Evolutionary conservation across 2,888 invertebrate species (phyloP).

Genomic region (Philhelius pedissequus): DNA sequence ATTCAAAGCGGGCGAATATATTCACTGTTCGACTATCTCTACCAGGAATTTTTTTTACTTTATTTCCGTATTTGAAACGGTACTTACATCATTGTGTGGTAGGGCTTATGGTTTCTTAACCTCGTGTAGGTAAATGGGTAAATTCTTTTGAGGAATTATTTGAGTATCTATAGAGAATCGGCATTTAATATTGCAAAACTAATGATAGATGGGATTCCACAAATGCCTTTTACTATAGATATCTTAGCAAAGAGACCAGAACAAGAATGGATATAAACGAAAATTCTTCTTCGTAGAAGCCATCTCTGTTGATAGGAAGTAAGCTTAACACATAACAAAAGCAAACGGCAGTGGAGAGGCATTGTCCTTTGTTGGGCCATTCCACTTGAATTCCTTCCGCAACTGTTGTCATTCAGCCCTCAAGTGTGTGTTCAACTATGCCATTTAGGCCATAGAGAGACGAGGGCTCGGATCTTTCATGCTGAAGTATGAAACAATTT

Average conservation of each 20-base stretch:
- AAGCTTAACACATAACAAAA: slow-evolving; percentile 61
- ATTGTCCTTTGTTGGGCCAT: slow-evolving; percentile 64
- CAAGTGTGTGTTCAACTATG: slow-evolving; percentile 64
- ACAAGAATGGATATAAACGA: background rate
- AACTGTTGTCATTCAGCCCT: slow-evolving; percentile 64
- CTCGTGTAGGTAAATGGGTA: slow-evolving; percentile 18
- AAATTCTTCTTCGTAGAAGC: background rate
- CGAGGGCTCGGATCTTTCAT: slow-evolving; percentile 21
- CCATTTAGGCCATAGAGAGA: slow-evolving; percentile 31
- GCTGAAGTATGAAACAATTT: slow-evolving; percentile 35
- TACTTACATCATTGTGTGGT: background rate
- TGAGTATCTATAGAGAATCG: slow-evolving; percentile 40
- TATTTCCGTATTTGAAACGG: background rate
- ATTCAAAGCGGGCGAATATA: too few species aligned
- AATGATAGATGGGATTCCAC: slow-evolving; percentile 44
- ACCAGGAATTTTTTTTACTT: too few species aligned
- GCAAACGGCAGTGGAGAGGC: slow-evolving; percentile 29
- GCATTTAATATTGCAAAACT: slow-evolving; percentile 54
- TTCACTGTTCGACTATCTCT: background rate
- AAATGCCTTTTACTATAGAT: slow-evolving; percentile 2
- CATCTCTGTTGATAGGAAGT: slow-evolving; percentile 16
- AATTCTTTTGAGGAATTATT: slow-evolving; percentile 41
- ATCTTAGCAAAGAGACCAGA: slow-evolving; percentile 9
- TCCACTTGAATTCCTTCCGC: slow-evolving; percentile 66
- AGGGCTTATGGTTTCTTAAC: background rate